Base-by-base conservation (phyloP, 30 jellyfish, hydroid and myxozoan genomes). In the Catostylus mosaicus region DNA sequence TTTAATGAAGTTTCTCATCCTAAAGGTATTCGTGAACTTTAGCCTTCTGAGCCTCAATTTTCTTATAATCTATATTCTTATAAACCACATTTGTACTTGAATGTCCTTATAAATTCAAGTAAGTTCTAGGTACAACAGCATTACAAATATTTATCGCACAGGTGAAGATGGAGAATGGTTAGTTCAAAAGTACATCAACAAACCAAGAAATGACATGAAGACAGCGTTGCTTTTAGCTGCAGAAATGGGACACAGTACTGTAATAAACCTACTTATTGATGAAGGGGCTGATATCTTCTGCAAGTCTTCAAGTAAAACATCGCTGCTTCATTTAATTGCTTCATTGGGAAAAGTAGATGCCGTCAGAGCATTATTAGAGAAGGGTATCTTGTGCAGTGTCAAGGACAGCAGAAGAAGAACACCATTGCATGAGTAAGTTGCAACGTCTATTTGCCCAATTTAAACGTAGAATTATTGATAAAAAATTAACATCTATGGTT, bases 391-490 rank as follows among this genome's bases (percentile, higher is more conserved):
- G n/a, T 26, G 29, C 46, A 52, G 51, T 52, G 32, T 38, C 19
- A 38, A 1, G 57, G 71, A 74, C 74, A 74, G 22, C 70, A 74
- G 63, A 14, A 31, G 62, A 35, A 52, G 85, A 34, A 74, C 85
- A 11, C 85, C 85, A 0, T 43, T 74, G 70, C 85, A 74, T 23
- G 75, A 51, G 85, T 74, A 57, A 74, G 85, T 23, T 20, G 38
- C 4, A 61, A 61, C 9, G 11, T 33, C 56, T 16, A 6, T 43
- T 43, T 43, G n/a, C n/a, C n/a, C n/a, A n/a, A n/a, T n/a, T n/a
- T n/a, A n/a, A n/a, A n/a, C n/a, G n/a, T n/a, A n/a, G n/a, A n/a
- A n/a, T n/a, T n/a, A n/a, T n/a, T n/a, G n/a, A n/a, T n/a, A n/a
- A n/a, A n/a, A n/a, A n/a, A n/a, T n/a, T n/a, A n/a, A n/a, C 61